These are phyloP conservation scores for Botia almorhae DNA, from an alignment of 2,797 vertebrate genomes.

Conservation along the genomic window DNA sequence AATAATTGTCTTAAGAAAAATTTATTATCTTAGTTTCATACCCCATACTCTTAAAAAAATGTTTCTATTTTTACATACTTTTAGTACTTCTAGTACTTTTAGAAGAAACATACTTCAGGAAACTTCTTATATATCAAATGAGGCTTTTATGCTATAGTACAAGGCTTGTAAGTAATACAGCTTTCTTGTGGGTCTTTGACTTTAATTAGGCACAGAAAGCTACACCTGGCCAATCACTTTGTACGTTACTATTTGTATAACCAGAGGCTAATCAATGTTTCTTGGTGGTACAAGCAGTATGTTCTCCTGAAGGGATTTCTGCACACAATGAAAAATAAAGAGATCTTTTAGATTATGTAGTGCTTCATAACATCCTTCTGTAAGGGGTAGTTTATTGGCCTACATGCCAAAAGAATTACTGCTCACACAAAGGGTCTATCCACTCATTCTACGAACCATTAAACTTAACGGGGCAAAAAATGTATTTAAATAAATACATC, in stretches of 20 bases:
- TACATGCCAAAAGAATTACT: constrained; percentile 15
- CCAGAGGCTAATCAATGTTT: constrained; percentile 33
- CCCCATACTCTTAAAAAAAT: too few relatives aligned
- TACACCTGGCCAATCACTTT: background rate
- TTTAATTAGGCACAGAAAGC: background rate
- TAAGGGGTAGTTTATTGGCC: constrained; percentile 2
- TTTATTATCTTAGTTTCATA: too few relatives aligned
- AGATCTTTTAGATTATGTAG: background rate
- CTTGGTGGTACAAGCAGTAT: constrained; percentile 17
- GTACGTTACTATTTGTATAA: constrained; percentile 17
- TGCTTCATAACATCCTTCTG: background rate
- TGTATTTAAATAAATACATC: constrained; percentile 32
- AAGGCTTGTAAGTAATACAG: too few relatives aligned
- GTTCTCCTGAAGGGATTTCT: background rate
- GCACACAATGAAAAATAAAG: background rate
- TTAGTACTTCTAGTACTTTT: too few relatives aligned
- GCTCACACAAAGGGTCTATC: constrained; percentile 22
- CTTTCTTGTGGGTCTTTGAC: too few relatives aligned
- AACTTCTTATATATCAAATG: too few relatives aligned
- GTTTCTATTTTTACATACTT: too few relatives aligned
- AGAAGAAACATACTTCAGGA: too few relatives aligned
- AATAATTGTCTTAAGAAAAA: too few relatives aligned
- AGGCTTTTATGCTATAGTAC: too few relatives aligned
- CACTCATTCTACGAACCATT: constrained; percentile 22
- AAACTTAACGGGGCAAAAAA: constrained; percentile 40